These are phyloP conservation scores for Formica selysi DNA, from an alignment of 1,140 invertebrate species.

Conservation along the genomic window DNA sequence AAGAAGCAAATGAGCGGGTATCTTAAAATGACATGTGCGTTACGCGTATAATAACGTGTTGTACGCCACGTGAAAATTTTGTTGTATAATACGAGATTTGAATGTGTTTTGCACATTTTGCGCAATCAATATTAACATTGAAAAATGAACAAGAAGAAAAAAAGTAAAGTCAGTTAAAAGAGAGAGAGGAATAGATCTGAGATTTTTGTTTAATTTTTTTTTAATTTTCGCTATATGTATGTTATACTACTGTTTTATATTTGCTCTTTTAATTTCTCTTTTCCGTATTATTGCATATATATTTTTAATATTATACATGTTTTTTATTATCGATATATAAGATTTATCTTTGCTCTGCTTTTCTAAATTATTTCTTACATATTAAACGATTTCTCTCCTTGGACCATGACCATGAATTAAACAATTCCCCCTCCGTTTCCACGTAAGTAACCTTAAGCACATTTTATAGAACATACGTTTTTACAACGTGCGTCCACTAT, in stretches of 20 bases:
- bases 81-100: background rate
- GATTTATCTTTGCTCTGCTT: background rate
- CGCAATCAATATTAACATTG: background rate
- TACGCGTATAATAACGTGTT: conserved; percentile 40
- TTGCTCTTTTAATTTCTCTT: background rate
- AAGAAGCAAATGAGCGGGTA: background rate
- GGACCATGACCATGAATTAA: conserved; percentile 59
- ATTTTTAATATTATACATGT: conserved; percentile 10
- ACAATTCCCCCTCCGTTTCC: conserved; percentile 39
- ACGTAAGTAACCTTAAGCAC: conserved; percentile 56
- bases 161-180: too few relatives aligned
- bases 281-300: too few relatives aligned
- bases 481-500: conserved; percentile 58
- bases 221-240: background rate
- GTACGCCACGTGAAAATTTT: conserved; percentile 4
- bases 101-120: conserved; percentile 41
- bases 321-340: conserved; percentile 12
- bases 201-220: background rate
- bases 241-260: background rate
- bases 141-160: background rate
- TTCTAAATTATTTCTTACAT: conserved; percentile 9
- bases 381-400: conserved; percentile 14
- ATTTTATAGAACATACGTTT: conserved; percentile 61
- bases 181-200: background rate
- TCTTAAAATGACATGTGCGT: background rate